Percentiles rank a stretch among this genome's conserved stretches.
Evolutionary conservation across 2,888 invertebrate species (phyloP).

Genomic region (Cephus rjabovi): DNA sequence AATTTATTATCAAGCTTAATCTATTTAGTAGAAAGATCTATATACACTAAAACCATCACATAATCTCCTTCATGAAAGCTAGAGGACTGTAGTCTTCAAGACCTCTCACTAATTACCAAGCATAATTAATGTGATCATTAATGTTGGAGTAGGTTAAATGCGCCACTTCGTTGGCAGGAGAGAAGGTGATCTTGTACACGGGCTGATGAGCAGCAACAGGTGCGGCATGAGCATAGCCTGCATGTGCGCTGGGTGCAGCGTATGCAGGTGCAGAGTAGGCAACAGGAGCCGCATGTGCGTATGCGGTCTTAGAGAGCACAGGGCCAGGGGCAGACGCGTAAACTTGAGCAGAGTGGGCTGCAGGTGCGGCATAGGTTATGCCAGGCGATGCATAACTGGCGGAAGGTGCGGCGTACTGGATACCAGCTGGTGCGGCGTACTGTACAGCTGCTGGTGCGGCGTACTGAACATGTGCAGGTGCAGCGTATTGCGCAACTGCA

Average conservation of each 20-base stretch:
- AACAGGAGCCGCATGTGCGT: conserved; percentile 25
- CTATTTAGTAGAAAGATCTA: neutral
- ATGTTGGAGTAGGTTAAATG: conserved; percentile 37
- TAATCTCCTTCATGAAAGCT: neutral
- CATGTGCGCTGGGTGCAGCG: conserved; percentile 19
- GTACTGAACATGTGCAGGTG: neutral
- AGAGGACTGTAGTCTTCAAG: neutral
- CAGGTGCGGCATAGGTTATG: neutral
- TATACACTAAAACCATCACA: neutral
- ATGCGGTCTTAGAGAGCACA: conserved; percentile 24
- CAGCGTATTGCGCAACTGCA: neutral
- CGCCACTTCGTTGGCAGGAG: conserved; percentile 34
- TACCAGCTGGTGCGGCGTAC: too few relatives aligned
- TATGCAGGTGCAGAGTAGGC: conserved; percentile 24
- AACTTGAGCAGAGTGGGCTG: neutral
- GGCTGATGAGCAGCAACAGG: conserved; percentile 24
- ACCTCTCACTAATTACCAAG: conserved; percentile 20
- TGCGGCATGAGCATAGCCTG: conserved; percentile 9
- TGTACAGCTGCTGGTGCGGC: too few relatives aligned
- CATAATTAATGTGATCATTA: conserved; percentile 38
- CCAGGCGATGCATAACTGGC: too few relatives aligned
- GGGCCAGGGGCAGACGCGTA: conserved; percentile 25
- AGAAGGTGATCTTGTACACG: conserved; percentile 27
- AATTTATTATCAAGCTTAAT: neutral
- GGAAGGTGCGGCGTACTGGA: too few relatives aligned